Base-by-base conservation (phyloP, 2,888 invertebrate genomes). In the Deilephila elpenor region DNA sequence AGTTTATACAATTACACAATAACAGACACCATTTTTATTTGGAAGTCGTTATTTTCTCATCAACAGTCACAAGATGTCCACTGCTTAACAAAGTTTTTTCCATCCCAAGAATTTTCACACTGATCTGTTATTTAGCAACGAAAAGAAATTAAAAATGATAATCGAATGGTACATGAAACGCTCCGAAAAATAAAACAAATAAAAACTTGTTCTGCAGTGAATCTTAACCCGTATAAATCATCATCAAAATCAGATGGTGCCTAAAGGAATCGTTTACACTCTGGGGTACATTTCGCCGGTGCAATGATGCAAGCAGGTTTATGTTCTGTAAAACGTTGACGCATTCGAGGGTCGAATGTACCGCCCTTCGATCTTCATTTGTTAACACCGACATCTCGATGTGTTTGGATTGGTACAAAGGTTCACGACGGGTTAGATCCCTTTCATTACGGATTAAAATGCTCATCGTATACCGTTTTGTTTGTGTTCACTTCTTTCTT, bases 271-370 rank as follows among this genome's bases (percentile, higher is more conserved):
- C 78, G 78, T 80, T 82, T 80, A 75, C 81, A 83, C 85, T 56
- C 6, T 56, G n/a, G n/a, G 82, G 78, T 81, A 81, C 84, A 85
- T 87, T 84, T 87, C 83, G 82, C 78, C 77, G 80, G 86, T 84
- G 91, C 91, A 93, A 89, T 93, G 92, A 88, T 84, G 91, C 90
- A 88, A 74, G 84, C 82, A 87, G 83, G 81, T 93, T 93, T 93
- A 93, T 93, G 93, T 91, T 87, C 88, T 93, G 93, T 92, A 89
- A 93, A 93, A 86, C 83, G 85, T 88, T 88, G 88, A 89, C 85
- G 86, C 84, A 73, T 74, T 74, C 61, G 71, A 61, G 71, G 71
- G 74, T 67, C 80, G 86, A 84, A 82, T 82, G 78, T 71, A 74
- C 81, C 83, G 83, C 88, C 88, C 86, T 88, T 83, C 83, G 82